phyloP scores from a whole-genome alignment of 2,888 invertebrate genomes.

The Aspidiotus destructor region DNA sequence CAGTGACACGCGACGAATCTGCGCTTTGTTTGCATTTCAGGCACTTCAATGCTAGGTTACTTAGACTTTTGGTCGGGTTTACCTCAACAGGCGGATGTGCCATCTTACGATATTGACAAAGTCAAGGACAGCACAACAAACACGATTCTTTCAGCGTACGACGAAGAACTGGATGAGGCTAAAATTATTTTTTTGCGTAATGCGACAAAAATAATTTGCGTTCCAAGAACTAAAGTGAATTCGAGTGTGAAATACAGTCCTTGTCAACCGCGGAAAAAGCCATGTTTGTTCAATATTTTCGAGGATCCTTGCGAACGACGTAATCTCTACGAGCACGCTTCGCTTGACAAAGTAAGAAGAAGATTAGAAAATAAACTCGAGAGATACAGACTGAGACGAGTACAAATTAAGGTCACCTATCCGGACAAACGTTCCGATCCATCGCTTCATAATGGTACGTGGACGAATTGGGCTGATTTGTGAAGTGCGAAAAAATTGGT shows the following conservation, averaged over 20 bases:
- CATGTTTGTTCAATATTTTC: constrained; percentile 71
- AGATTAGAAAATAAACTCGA: constrained; percentile 30
- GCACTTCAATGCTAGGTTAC: constrained; percentile 36
- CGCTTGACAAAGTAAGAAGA: constrained; percentile 8
- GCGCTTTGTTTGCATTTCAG: constrained; percentile 31
- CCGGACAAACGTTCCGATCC: constrained; percentile 34
- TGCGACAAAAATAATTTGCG: constrained; percentile 26
- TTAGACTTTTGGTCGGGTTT: constrained; percentile 36
- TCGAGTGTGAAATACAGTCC: constrained; percentile 33
- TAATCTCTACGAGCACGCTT: constrained; percentile 30
- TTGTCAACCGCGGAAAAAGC: constrained; percentile 56
- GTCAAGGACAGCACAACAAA: constrained; percentile 46
- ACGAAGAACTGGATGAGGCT: not conserved
- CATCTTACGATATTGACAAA: constrained; percentile 47
- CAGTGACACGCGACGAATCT: not conserved
- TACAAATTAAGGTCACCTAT: constrained; percentile 11
- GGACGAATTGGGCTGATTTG: constrained; percentile 36
- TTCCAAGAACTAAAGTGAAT: constrained; percentile 12
- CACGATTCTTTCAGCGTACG: not conserved
- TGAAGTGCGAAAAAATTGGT: not conserved
- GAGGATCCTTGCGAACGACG: constrained; percentile 72
- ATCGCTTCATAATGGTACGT: constrained; percentile 36
- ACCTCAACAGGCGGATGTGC: constrained; percentile 36
- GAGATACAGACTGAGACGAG: constrained; percentile 23
- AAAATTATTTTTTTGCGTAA: constrained; percentile 20